These are phyloP conservation scores for Dicerorhinus sumatrensis DNA, from an alignment of 2,113 vertebrate genomes.

Conservation along the genomic window DNA sequence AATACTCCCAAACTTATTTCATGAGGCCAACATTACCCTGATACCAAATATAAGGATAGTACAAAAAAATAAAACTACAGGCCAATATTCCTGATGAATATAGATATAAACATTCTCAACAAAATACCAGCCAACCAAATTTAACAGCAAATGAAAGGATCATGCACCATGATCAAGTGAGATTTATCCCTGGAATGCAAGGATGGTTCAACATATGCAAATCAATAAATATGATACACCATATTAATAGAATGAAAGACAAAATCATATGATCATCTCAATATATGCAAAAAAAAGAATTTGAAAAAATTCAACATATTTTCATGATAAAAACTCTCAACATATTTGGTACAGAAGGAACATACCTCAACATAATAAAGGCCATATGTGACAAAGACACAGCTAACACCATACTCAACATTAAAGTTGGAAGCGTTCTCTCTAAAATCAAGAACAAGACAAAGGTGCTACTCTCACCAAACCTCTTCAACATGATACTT, in stretches of 20 bases:
- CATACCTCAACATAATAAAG: neutral
- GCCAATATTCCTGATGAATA: neutral
- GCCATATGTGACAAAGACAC: neutral
- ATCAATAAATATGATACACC: neutral
- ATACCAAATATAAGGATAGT: neutral
- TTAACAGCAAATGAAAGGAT: neutral
- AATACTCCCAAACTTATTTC: neutral
- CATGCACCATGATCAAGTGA: neutral
- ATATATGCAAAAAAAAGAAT: neutral
- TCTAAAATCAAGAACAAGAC: neutral
- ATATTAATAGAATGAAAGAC: neutral
- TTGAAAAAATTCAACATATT: neutral
- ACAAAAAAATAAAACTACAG: neutral
- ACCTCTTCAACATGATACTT: neutral
- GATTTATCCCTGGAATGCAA: neutral
- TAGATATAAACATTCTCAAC: neutral
- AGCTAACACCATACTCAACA: neutral
- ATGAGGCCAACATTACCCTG: neutral
- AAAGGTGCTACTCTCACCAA: neutral
- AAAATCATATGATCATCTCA: neutral
- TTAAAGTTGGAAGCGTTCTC: neutral
- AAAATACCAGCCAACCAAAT: neutral
- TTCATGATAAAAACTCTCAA: constrained; percentile 15
- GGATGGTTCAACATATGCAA: neutral
- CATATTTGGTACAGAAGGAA: neutral